Base-by-base conservation (phyloP, 2,113 vertebrate species). In the Alexandromys fortis region DNA sequence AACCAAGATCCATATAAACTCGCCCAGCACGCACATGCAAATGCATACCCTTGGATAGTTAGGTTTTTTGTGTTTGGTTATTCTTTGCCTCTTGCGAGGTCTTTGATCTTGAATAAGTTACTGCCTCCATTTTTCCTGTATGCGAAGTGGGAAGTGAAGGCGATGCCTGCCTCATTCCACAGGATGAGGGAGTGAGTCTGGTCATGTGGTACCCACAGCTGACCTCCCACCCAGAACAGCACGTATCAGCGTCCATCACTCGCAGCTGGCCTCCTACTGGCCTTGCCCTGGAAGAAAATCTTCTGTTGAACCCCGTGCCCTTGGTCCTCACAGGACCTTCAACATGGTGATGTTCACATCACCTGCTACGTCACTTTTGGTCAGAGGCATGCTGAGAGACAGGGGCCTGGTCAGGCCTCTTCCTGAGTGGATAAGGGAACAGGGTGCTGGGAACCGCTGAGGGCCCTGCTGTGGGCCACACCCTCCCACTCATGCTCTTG, bases 121-220 rank as follows among this genome's bases (percentile, higher is more conserved):
- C 26, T 72, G 90, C 42, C 82, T 96, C 72, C 1, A 73, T 86
- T 67, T 93, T 47, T 58, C 45, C 78, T 26, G 10, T 13, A 42
- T 67, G 55, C 11, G 47, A 73, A 68, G 22, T 21, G 63, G 67
- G n/a, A 33, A 63, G 52, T 7, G 7, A 38, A 5, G 28, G 10
- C 0, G 1, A 21, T 4, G 13, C 28, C 82, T 63, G n/a, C 82
- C 33, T 42, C 12, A 0, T 16, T 10, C 5, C 2, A 21, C 30
- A 58, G 28, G 79, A 33, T 28, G 28, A 13, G 38, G 28, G 55
- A 49, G 21, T 28, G 9, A 13, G 8, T 4, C 30, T 17, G 7
- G 47, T 35, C 7, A 0, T 1, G 24, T 45, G 35, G 12, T 24
- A 0, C 33, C 10, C 26, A 22, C 24, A 17, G 28, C 30, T 5